Percentiles rank a stretch among this genome's conserved stretches.
These are phyloP conservation scores for Hyles vespertilio DNA, from an alignment of 1,140 invertebrate species.

Conservation along the genomic window DNA sequence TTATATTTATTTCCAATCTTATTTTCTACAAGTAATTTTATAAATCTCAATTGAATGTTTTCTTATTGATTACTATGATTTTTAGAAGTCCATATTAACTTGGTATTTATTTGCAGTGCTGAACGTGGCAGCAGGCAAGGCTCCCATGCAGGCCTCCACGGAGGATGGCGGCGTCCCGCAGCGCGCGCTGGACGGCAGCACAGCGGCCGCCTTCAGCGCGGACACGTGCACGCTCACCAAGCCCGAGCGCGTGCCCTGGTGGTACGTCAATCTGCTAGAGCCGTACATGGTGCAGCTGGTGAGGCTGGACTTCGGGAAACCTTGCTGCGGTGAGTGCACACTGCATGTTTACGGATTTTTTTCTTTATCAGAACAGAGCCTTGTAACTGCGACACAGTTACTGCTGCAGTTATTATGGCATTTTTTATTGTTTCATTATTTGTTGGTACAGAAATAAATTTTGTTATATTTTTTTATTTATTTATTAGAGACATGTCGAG, in stretches of 20 bases:
- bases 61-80: too few species aligned
- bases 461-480: too few species aligned
- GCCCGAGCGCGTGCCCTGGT: constrained; percentile 90
- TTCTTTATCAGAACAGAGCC: too few species aligned
- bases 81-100: too few species aligned
- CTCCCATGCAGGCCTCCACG: constrained; percentile 94
- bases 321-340: constrained; percentile 88
- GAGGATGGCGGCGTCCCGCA: constrained; percentile 91
- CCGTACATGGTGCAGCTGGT: constrained; percentile 97
- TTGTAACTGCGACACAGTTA: too few species aligned
- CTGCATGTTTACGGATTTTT: not conserved
- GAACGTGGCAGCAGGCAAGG: constrained; percentile 96
- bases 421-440: too few species aligned
- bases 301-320: constrained; percentile 92
- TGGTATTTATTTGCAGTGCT: constrained; percentile 82
- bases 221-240: constrained; percentile 93
- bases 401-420: too few species aligned
- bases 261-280: constrained; percentile 96
- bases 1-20: too few species aligned
- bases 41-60: too few species aligned
- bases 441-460: too few species aligned
- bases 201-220: constrained; percentile 86
- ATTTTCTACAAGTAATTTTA: too few species aligned
- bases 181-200: constrained; percentile 93
- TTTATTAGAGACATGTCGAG: too few species aligned